Conservation (phyloP, 2,888 invertebrate genomes). For the Mythimna impura region DNA sequence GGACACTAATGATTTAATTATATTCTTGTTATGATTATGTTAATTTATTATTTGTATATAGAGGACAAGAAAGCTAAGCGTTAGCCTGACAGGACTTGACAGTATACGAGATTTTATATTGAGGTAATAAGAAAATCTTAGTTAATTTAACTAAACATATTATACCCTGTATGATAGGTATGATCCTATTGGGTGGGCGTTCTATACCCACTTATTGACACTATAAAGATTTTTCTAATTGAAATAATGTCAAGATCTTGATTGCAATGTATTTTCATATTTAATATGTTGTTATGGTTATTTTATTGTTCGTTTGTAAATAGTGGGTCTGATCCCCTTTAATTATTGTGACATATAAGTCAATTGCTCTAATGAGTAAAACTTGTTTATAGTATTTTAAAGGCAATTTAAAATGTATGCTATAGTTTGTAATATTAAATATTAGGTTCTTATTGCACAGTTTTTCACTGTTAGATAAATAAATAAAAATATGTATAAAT, state of each 20-base stretch:
- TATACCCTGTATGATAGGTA: neutral
- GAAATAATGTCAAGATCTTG: constrained; percentile 34
- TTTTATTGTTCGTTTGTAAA: constrained; percentile 57
- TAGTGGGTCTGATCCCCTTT: constrained; percentile 50
- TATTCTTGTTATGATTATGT: constrained; percentile 58
- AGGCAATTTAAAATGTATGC: constrained; percentile 58
- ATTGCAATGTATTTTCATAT: constrained; percentile 45
- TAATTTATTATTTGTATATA: constrained; percentile 65
- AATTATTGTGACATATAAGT: constrained; percentile 55
- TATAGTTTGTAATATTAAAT: constrained; percentile 60
- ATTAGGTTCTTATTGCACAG: constrained; percentile 63
- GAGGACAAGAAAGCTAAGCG: constrained; percentile 37
- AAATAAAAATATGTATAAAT: constrained; percentile 64
- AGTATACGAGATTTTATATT: constrained; percentile 8
- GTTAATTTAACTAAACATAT: constrained; percentile 3
- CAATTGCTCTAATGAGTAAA: constrained; percentile 63
- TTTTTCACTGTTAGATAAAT: constrained; percentile 68
- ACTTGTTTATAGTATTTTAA: constrained; percentile 61
- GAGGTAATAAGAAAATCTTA: constrained; percentile 16
- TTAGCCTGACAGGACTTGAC: constrained; percentile 1
- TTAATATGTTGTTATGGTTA: constrained; percentile 48
- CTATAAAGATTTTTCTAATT: constrained; percentile 4
- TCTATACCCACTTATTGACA: constrained; percentile 6
- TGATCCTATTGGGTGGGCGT: neutral
- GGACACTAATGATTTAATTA: constrained; percentile 56